Conservation (phyloP, 2,888 invertebrate genomes). For the Drosophila peninsularis region DNA sequence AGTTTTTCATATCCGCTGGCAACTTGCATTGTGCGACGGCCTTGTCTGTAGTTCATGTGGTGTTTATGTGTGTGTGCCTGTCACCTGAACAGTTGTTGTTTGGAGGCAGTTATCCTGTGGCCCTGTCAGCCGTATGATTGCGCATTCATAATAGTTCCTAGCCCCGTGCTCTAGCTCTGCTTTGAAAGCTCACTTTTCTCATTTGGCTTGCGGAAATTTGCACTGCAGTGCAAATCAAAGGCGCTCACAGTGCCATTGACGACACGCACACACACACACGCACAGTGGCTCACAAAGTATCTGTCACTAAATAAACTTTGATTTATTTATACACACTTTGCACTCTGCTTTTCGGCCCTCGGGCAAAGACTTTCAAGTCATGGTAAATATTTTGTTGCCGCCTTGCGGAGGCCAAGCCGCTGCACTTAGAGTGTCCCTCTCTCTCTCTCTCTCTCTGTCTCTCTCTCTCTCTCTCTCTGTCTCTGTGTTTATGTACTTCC, state of each 20-base stretch:
- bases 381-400: slow-evolving; percentile 50
- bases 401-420: slow-evolving; percentile 20
- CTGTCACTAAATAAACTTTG: slow-evolving; percentile 76
- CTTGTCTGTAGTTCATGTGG: slow-evolving; percentile 21
- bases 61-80: slow-evolving; percentile 37
- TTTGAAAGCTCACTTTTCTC: slow-evolving; percentile 61
- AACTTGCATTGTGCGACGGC: slow-evolving; percentile 62
- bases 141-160: slow-evolving; percentile 71
- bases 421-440: not conserved
- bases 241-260: slow-evolving; percentile 46
- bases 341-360: slow-evolving; percentile 50
- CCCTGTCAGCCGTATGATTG: slow-evolving; percentile 64
- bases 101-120: slow-evolving; percentile 27
- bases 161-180: slow-evolving; percentile 15
- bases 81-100: slow-evolving; percentile 58
- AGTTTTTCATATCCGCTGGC: slow-evolving; percentile 79
- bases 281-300: slow-evolving; percentile 41
- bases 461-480: not conserved
- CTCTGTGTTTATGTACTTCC: slow-evolving; percentile 12
- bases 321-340: slow-evolving; percentile 74
- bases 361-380: slow-evolving; percentile 61
- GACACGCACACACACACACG: slow-evolving; percentile 19
- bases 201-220: slow-evolving; percentile 75
- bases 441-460: no score
- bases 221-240: slow-evolving; percentile 67